phyloP scores from a whole-genome alignment of 2,888 invertebrate genomes.

The Parelbella ahira region DNA sequence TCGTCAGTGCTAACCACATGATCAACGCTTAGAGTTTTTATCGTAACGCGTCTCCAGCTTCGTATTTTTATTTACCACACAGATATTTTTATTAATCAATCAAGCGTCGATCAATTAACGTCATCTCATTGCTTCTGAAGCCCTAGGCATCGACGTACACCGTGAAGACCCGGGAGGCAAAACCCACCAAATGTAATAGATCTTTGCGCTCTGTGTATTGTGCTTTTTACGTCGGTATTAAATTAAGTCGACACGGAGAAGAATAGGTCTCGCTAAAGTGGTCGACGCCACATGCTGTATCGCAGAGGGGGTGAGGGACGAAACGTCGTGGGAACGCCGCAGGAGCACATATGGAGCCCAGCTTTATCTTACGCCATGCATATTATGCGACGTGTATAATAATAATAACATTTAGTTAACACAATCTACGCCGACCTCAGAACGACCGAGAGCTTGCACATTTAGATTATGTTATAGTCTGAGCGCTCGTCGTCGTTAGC shows the following conservation, averaged over 20 bases:
- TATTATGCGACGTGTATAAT: conserved; percentile 61
- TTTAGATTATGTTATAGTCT: conserved; percentile 51
- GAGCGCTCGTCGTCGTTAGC: conserved; percentile 30
- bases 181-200: conserved; percentile 45
- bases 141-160: conserved; percentile 65
- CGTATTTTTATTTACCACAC: conserved; percentile 40
- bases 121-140: conserved; percentile 60
- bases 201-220: conserved; percentile 33
- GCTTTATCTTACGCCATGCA: conserved; percentile 67
- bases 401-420: conserved; percentile 69
- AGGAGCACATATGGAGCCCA: conserved; percentile 71
- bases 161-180: conserved; percentile 69
- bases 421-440: conserved; percentile 53
- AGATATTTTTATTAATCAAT: conserved; percentile 68
- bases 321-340: conserved; percentile 64
- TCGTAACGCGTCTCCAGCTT: conserved; percentile 35
- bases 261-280: conserved; percentile 49
- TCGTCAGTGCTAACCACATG: conserved; percentile 27
- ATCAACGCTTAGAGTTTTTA: conserved; percentile 23
- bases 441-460: conserved; percentile 49
- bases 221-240: conserved; percentile 19
- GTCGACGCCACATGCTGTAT: conserved; percentile 61
- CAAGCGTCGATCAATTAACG: conserved; percentile 69
- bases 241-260: conserved; percentile 27
- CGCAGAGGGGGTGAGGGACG: conserved; percentile 42